These are phyloP conservation scores for Gordius sp. DNA, from an alignment of 2,888 invertebrate species.

Conservation along the genomic window DNA sequence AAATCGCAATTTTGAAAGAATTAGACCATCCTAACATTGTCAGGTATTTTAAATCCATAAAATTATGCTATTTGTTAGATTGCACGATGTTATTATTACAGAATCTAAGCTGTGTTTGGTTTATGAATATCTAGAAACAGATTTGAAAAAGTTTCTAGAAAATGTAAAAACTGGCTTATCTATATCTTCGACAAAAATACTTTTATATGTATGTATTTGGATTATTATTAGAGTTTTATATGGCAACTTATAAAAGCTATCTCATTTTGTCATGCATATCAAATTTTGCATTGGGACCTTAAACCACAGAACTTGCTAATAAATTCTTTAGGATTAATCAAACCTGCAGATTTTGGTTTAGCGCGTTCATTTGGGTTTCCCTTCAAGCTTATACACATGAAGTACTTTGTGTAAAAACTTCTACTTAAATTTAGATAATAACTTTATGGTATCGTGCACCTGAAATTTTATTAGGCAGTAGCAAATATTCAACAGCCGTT, in stretches of 20 bases:
- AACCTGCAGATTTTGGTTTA: conserved; percentile 31
- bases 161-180: conserved; percentile 18
- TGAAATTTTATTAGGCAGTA: conserved; percentile 29
- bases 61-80: conserved; percentile 31
- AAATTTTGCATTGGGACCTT: conserved; percentile 29
- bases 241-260: conserved; percentile 27
- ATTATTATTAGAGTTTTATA: conserved; percentile 16
- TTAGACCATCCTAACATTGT: conserved; percentile 79
- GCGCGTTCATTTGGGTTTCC: conserved; percentile 30
- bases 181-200: background rate
- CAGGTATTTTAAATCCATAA: conserved; percentile 26
- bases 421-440: conserved; percentile 26
- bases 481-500: conserved; percentile 29
- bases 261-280: conserved; percentile 28
- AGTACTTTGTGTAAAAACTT: conserved; percentile 23
- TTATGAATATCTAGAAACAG: conserved; percentile 85
- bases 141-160: conserved; percentile 79
- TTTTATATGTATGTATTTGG: background rate
- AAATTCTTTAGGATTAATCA: conserved; percentile 29
- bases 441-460: conserved; percentile 33
- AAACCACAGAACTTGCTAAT: conserved; percentile 31
- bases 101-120: conserved; percentile 70
- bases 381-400: conserved; percentile 30
- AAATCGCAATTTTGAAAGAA: conserved; percentile 78
- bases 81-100: conserved; percentile 45